Evolutionary conservation across 2,888 invertebrate genomes (phyloP).

Genomic region (Eupithecia tripunctaria): DNA sequence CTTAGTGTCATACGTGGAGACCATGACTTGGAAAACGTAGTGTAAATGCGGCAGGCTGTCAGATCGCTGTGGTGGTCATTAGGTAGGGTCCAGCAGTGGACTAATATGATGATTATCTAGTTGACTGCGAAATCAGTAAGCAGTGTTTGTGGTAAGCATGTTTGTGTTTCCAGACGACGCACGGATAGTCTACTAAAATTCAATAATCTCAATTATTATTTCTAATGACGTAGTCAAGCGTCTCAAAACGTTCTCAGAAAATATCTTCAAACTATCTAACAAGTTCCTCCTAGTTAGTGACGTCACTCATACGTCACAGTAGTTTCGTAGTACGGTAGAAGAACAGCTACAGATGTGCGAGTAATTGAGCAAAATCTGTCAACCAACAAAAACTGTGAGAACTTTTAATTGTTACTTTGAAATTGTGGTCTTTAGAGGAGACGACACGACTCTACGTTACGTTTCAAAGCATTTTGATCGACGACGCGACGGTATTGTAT

Average conservation of each 20-base stretch:
- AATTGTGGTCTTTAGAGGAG: slow-evolving; percentile 17
- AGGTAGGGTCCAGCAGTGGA: too few species aligned
- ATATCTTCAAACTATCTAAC: background rate
- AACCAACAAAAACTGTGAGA: slow-evolving; percentile 40
- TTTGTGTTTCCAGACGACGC: too few species aligned
- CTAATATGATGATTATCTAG: too few species aligned
- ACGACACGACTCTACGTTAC: slow-evolving; percentile 26
- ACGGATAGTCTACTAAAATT: background rate
- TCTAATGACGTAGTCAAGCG: background rate
- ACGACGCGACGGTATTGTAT: too few species aligned
- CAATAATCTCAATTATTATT: background rate
- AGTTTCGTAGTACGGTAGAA: slow-evolving; percentile 18
- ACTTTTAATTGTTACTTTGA: slow-evolving; percentile 38
- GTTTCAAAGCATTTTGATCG: background rate
- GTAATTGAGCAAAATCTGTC: slow-evolving; percentile 37
- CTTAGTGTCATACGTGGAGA: background rate
- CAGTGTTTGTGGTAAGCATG: background rate
- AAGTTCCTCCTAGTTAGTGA: slow-evolving; percentile 6
- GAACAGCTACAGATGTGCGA: slow-evolving; percentile 25
- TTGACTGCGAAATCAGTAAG: too few species aligned
- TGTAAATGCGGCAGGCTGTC: background rate
- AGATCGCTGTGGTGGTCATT: background rate
- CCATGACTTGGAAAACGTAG: background rate
- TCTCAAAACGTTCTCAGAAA: background rate
- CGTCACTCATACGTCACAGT: slow-evolving; percentile 19